Percentiles rank a stretch among this genome's conserved stretches.
These are phyloP conservation scores for Temnothorax longispinosus DNA, from an alignment of 1,140 invertebrate species.

Conservation along the genomic window DNA sequence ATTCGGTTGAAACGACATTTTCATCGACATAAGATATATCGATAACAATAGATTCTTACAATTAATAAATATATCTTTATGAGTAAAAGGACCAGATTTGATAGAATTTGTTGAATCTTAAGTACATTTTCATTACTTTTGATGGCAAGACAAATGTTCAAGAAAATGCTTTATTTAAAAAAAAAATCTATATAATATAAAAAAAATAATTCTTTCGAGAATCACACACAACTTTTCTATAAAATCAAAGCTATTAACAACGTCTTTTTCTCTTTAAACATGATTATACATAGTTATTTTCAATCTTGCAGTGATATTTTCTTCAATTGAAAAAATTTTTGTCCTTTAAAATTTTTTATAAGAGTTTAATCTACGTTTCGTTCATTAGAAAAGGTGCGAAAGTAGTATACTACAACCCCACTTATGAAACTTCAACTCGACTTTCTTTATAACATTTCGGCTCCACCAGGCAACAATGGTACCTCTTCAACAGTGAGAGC, in stretches of 20 bases:
- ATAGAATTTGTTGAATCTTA: neutral
- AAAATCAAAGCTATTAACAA: neutral
- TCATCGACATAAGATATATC: neutral
- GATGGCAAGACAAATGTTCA: neutral
- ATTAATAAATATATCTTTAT: neutral
- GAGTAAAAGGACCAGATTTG: neutral
- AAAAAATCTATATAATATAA: neutral
- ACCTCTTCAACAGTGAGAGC: neutral
- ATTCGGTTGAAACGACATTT: neutral
- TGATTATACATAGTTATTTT: neutral
- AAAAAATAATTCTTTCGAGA: neutral
- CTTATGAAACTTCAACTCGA: conserved; percentile 26
- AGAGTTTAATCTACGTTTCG: neutral
- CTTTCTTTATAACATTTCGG: neutral
- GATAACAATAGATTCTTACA: neutral
- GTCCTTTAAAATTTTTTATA: neutral
- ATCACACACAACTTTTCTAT: neutral
- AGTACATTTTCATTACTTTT: neutral
- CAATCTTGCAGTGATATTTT: neutral
- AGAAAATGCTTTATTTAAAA: neutral
- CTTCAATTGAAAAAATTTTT: neutral
- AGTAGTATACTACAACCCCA: neutral
- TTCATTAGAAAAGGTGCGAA: neutral
- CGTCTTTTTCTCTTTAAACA: neutral
- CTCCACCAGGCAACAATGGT: neutral